phyloP scores from a whole-genome alignment of 2,797 vertebrate genomes.

The Sciurus carolinensis region DNA sequence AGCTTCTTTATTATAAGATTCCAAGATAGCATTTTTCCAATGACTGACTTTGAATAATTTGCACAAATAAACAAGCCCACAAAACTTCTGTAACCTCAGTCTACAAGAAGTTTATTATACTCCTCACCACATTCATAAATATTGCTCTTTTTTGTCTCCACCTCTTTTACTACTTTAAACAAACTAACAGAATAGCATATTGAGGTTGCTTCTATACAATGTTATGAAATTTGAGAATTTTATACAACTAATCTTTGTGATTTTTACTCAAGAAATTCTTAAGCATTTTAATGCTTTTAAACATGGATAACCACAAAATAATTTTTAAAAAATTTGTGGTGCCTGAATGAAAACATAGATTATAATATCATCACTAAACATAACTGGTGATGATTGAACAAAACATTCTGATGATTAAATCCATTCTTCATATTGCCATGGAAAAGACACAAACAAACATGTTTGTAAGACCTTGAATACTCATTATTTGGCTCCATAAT shows the following conservation, averaged over 20 bases:
- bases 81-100: constrained; percentile 1
- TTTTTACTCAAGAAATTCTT: background rate
- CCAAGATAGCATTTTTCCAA: constrained; percentile 26
- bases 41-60: constrained; percentile 52
- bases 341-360: background rate
- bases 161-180: constrained; percentile 16
- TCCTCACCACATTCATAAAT: constrained; percentile 19
- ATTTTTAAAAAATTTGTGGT: background rate
- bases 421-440: background rate
- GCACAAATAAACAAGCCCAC: constrained; percentile 49
- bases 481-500: background rate
- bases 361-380: background rate
- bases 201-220: constrained; percentile 11
- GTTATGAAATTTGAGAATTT: constrained; percentile 33
- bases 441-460: background rate
- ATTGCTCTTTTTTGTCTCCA: background rate
- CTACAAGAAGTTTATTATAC: background rate
- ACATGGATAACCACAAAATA: background rate
- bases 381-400: background rate
- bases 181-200: background rate
- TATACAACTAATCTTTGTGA: background rate
- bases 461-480: background rate
- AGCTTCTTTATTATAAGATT: background rate
- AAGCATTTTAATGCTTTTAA: constrained; percentile 9
- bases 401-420: constrained; percentile 18